A percentile compares a stretch with the other conserved stretches of the same genome.
Evolutionary conservation across 2,113 vertebrate species (phyloP).

Genomic region (Dicentrarchus labrax): DNA sequence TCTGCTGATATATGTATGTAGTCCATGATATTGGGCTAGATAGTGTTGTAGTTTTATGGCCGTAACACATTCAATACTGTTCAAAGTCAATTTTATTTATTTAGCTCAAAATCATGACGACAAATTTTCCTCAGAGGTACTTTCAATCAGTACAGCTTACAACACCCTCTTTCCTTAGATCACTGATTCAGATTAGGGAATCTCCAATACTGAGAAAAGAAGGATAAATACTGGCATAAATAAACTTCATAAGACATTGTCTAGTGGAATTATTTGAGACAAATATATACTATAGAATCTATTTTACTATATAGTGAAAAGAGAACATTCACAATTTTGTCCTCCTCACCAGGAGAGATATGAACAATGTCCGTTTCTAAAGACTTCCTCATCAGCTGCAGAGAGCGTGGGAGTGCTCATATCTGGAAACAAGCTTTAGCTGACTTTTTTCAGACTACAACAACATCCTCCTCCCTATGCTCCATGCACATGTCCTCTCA

Average conservation of each 20-base stretch:
- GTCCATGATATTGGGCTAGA: neutral
- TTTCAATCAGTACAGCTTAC: neutral
- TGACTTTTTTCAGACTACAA: conserved; percentile 74
- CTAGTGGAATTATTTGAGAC: neutral
- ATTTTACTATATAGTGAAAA: neutral
- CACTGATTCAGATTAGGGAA: neutral
- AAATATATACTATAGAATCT: neutral
- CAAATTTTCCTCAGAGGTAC: neutral
- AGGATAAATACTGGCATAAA: neutral
- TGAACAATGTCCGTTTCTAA: conserved; percentile 74
- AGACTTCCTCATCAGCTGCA: conserved; percentile 76
- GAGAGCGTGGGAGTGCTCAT: conserved; percentile 80
- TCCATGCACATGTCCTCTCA: conserved; percentile 75
- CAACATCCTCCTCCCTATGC: conserved; percentile 76
- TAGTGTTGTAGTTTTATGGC: neutral
- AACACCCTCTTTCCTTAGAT: too few species aligned
- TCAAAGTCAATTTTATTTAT: neutral
- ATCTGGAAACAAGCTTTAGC: conserved; percentile 82
- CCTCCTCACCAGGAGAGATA: conserved; percentile 67
- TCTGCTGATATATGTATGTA: neutral
- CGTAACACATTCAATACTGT: neutral
- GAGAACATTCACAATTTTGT: conserved; percentile 44
- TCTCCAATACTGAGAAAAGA: too few species aligned
- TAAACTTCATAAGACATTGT: neutral
- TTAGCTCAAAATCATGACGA: neutral